Evolutionary conservation across 2,797 vertebrate species (phyloP), one percentile per base, ranked within the genome.

Genomic region (Taeniopygia guttata): DNA sequence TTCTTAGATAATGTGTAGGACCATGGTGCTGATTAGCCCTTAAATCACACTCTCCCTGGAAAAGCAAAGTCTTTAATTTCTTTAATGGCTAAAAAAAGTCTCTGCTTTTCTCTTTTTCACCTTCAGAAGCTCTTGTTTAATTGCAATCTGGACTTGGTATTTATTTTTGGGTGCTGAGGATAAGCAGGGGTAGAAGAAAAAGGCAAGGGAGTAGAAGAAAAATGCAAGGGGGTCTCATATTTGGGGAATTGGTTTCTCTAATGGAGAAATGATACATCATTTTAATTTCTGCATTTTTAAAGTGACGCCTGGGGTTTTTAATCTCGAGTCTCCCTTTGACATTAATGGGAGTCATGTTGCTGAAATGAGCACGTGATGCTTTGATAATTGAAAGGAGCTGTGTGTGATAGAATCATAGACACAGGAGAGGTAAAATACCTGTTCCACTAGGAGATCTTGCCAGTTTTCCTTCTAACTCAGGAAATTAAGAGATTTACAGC

Each of bases 51-150:
- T 96, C 90, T 97, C 96, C 32, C 69, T 90, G 88, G 94, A 96
- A 97, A 96, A 96, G 66, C 46, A 95, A 97, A 97, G 89, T 87
- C 88, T 97, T 97, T 97, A 97, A 97, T 97, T 97, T 97, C 19
- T 34, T 96, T 97, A 97, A 96, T 93, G 77, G 74, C 77, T 72
- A 96, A 92, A 94, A 92, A 88, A 22, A 40, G 72, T 93, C 56
- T 79, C 79, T 67, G 5, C 29, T 93, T 96, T 95, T 94, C 58
- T 87, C 38, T 90, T 94, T 94, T 96, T 97, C 94, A 96, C 91
- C 85, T 96, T 97, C 95, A 95, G 43, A 83, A 95, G 23, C 78
- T 95, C 70, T 66, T 81, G 58, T 69, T 73, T 94, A 90, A 88
- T 96, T 92, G 32, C 4, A 4, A 45, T 86, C 69, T 51, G 55